A percentile compares a stretch with the other conserved stretches of the same genome.
phyloP scores from a whole-genome alignment of 2,797 vertebrate species.

The Buceros bicornis region DNA sequence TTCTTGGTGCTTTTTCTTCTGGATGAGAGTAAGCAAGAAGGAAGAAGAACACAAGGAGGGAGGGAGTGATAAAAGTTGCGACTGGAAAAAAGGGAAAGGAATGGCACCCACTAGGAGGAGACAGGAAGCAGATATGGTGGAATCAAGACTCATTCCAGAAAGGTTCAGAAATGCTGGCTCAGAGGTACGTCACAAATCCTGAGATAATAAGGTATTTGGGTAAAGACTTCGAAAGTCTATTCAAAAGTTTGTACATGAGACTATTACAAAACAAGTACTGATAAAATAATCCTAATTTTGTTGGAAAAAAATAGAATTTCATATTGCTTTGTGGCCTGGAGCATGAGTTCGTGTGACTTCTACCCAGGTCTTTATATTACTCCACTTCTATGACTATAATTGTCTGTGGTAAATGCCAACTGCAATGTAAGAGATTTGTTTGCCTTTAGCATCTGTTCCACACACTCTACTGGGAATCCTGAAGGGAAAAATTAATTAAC shows the following conservation, averaged over 20 bases:
- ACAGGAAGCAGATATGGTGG: rapidly evolving
- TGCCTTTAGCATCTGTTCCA: slow-evolving; percentile 9
- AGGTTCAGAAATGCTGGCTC: not conserved
- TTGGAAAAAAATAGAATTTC: not conserved
- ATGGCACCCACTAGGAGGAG: not conserved
- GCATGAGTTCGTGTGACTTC: not conserved
- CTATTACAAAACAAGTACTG: not conserved
- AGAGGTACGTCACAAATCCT: not conserved
- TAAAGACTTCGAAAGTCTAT: not conserved
- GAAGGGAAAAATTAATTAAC: slow-evolving; percentile 42
- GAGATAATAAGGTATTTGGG: not conserved
- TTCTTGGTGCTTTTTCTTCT: not conserved
- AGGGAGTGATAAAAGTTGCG: not conserved
- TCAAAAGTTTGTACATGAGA: not conserved
- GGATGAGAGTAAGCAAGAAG: not conserved
- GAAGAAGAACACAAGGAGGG: not conserved
- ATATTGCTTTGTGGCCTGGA: not conserved
- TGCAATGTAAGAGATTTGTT: not conserved
- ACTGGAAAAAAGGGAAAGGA: not conserved
- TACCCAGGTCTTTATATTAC: not conserved
- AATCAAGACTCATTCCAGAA: not conserved
- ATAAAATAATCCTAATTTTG: not conserved
- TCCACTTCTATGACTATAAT: not conserved
- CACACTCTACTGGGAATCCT: not conserved
- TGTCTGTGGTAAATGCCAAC: not conserved